Conservation (phyloP, 1,140 invertebrate genomes). For the Chironomus tepperi region DNA sequence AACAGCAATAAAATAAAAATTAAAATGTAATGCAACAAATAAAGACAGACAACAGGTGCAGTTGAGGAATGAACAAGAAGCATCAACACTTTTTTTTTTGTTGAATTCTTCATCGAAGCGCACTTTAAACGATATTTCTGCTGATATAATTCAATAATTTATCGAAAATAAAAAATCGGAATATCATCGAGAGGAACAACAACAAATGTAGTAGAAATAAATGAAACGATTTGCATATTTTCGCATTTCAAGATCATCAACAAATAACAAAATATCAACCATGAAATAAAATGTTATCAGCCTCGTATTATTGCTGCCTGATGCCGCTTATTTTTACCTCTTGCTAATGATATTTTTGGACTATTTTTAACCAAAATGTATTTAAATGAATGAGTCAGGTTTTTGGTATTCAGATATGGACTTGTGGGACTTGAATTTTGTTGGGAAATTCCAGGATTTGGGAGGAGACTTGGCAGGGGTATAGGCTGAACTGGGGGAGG, state of each 20-base stretch:
- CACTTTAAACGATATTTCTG: neutral
- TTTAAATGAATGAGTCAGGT: neutral
- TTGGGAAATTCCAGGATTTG: too few species aligned
- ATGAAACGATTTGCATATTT: conserved; percentile 6
- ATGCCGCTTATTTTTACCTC: neutral
- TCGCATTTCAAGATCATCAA: conserved; percentile 12
- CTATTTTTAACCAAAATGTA: neutral
- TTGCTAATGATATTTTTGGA: neutral
- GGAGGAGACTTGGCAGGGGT: too few species aligned
- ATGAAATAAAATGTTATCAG: neutral
- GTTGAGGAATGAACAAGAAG: neutral
- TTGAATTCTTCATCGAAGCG: neutral
- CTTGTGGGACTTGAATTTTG: too few species aligned
- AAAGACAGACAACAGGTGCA: neutral
- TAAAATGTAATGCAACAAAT: too few species aligned
- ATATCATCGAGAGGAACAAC: neutral
- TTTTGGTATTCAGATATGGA: too few species aligned
- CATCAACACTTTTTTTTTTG: too few species aligned
- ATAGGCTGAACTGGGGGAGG: too few species aligned
- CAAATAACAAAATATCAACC: conserved; percentile 8
- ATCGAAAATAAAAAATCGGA: neutral
- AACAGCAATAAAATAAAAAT: too few species aligned
- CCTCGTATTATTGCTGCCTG: neutral
- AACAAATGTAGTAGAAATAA: neutral
- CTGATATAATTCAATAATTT: neutral